Evolutionary conservation across 2,888 invertebrate genomes (phyloP).

Genomic region (Chrysolina haemoptera): DNA sequence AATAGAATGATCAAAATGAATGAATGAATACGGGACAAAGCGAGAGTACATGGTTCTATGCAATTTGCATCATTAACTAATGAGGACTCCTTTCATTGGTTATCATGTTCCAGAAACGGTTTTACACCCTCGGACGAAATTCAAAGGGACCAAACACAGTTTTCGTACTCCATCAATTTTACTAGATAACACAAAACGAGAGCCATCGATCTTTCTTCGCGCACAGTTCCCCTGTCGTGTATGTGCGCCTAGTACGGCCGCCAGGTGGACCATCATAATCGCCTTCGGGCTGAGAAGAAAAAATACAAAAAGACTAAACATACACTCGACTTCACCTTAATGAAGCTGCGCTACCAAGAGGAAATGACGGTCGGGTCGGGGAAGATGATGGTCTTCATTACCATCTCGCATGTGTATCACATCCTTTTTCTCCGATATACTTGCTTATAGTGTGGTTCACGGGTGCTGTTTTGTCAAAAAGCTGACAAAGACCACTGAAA

Average conservation of each 20-base stretch:
- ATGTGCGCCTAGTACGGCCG: constrained; percentile 32
- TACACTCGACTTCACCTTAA: constrained; percentile 45
- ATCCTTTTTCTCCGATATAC: constrained; percentile 2
- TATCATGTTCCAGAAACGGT: not conserved
- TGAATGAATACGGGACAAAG: too few species aligned
- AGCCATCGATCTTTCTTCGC: not conserved
- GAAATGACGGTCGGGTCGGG: constrained; percentile 40
- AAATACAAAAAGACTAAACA: constrained; percentile 33
- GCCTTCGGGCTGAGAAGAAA: constrained; percentile 30
- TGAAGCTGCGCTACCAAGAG: constrained; percentile 48
- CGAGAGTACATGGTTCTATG: too few species aligned
- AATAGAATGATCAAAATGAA: too few species aligned
- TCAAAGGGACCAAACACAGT: not conserved
- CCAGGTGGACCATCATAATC: constrained; percentile 41
- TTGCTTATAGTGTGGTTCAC: too few species aligned
- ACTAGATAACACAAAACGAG: constrained; percentile 5
- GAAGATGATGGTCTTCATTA: constrained; percentile 44
- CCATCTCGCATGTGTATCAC: constrained; percentile 43
- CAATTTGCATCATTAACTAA: too few species aligned
- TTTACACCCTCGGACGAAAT: not conserved
- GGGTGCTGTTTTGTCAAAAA: too few species aligned
- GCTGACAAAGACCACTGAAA: too few species aligned
- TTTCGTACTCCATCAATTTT: not conserved
- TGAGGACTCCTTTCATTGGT: too few species aligned
- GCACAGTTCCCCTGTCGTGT: constrained; percentile 14